Conservation (phyloP, 1,140 invertebrate species). For the Himalopsyche phryganea region DNA sequence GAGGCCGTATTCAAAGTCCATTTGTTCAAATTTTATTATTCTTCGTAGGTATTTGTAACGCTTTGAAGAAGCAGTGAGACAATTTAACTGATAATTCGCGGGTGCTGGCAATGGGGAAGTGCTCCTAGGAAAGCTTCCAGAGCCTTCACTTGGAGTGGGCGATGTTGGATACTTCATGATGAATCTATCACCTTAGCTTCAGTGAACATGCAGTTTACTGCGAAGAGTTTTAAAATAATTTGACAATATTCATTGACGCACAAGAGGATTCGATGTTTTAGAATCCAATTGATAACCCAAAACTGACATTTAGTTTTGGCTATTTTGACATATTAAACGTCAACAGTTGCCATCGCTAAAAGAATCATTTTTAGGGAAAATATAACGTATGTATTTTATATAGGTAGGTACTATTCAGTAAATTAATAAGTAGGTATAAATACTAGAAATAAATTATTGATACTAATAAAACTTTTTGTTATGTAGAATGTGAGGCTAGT, state of each 20-base stretch:
- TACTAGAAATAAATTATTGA: no score
- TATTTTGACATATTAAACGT: constrained; percentile 1
- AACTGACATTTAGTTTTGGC: not conserved
- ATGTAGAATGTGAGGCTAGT: no score
- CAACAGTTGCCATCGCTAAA: not conserved
- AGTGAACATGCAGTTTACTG: not conserved
- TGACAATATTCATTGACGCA: no score
- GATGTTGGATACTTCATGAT: constrained; percentile 66
- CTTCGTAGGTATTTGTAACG: constrained; percentile 89
- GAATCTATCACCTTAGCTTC: not conserved
- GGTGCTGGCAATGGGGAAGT: constrained; percentile 58
- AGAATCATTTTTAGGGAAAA: no score
- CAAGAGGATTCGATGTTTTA: no score
- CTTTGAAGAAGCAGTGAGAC: constrained; percentile 84
- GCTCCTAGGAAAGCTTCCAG: constrained; percentile 48
- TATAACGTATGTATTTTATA: no score
- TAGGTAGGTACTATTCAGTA: no score
- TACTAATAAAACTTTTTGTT: no score
- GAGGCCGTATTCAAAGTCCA: constrained; percentile 99
- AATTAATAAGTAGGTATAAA: no score
- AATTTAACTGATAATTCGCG: constrained; percentile 62
- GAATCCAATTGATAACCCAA: no score
- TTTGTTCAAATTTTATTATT: constrained; percentile 91
- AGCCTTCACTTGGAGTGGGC: constrained; percentile 51
- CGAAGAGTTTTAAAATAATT: not conserved